These are phyloP conservation scores for Sciurus niger DNA, from an alignment of 2,113 vertebrate genomes.

Conservation along the genomic window DNA sequence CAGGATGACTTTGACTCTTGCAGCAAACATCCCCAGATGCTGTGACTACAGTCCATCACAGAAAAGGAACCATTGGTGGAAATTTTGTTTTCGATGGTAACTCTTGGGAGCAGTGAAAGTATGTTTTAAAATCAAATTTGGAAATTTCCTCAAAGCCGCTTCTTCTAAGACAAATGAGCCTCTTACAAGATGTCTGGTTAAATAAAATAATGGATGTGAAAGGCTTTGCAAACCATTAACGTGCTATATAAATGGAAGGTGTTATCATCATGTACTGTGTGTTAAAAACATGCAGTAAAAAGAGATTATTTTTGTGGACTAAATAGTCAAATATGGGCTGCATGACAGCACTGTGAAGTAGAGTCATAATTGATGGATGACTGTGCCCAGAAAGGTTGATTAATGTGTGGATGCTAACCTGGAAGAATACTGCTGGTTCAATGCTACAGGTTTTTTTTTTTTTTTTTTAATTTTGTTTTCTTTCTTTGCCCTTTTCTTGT, in stretches of 20 bases:
- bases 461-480: background rate
- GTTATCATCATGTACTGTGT: background rate
- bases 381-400: background rate
- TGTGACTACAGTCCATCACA: background rate
- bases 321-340: slow-evolving; percentile 53
- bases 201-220: slow-evolving; percentile 71
- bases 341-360: slow-evolving; percentile 3
- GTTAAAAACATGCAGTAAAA: slow-evolving; percentile 55
- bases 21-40: background rate
- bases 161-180: slow-evolving; percentile 75
- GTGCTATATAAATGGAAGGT: slow-evolving; percentile 11
- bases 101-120: slow-evolving; percentile 12
- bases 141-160: slow-evolving; percentile 57
- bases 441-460: background rate
- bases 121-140: slow-evolving; percentile 60
- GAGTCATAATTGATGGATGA: background rate
- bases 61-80: background rate
- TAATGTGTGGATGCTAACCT: background rate
- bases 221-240: slow-evolving; percentile 48
- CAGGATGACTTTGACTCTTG: background rate
- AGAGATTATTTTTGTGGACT: slow-evolving; percentile 51
- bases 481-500: slow-evolving; percentile 20
- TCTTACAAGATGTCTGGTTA: slow-evolving; percentile 65
- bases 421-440: background rate
- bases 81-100: background rate